phyloP scores from a whole-genome alignment of 2,888 invertebrate species.

The Eristalinus aeneus region DNA sequence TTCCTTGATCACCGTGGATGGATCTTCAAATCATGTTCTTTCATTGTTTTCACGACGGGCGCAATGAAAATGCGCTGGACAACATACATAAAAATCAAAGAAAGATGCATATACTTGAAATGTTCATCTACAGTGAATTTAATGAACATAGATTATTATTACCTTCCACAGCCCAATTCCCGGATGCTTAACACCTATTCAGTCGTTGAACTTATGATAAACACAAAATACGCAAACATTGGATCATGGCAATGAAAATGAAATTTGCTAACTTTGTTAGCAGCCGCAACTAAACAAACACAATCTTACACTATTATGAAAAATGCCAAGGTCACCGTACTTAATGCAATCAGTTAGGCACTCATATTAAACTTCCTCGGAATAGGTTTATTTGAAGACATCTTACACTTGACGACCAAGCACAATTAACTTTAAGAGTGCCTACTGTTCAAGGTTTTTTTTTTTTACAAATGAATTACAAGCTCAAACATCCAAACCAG shows the following conservation, averaged over 20 bases:
- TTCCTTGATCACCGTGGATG: not conserved
- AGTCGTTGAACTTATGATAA: not conserved
- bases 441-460: not conserved
- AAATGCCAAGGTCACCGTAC: not conserved
- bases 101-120: not conserved
- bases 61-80: not conserved
- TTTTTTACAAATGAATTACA: conserved; percentile 11
- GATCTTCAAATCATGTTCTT: not conserved
- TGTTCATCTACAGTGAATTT: not conserved
- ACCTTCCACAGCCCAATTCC: not conserved
- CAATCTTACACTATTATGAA: not conserved
- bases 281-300: not conserved
- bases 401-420: not conserved
- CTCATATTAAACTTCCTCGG: not conserved
- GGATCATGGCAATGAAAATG: not conserved
- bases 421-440: not conserved
- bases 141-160: not conserved
- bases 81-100: not conserved
- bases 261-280: not conserved
- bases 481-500: conserved; percentile 8
- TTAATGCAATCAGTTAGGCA: not conserved
- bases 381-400: not conserved
- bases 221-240: not conserved
- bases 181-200: no score
- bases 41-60: not conserved